Conservation (phyloP, 2,888 invertebrate genomes). For the Lasius platythorax region DNA sequence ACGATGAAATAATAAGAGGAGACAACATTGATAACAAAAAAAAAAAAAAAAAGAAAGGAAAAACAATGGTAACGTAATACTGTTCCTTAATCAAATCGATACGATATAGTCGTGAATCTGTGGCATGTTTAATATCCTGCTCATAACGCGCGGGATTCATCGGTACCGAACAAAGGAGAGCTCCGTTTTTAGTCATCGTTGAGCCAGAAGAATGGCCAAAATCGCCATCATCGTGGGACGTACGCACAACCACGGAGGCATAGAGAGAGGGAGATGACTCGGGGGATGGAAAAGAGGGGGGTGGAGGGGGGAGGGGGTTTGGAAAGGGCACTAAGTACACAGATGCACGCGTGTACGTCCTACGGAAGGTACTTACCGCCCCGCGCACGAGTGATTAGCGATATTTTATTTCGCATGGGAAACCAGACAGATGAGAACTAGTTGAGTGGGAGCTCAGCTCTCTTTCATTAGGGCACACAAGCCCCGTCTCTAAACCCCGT, state of each 20-base stretch:
- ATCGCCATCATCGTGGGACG: slow-evolving; percentile 66
- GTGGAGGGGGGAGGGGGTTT: slow-evolving; percentile 14
- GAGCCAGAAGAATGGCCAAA: slow-evolving; percentile 52
- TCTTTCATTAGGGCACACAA: slow-evolving; percentile 82
- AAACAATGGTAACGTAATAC: neutral
- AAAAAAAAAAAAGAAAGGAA: neutral
- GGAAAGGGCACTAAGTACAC: slow-evolving; percentile 70
- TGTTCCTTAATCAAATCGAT: neutral
- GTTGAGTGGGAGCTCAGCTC: slow-evolving; percentile 85
- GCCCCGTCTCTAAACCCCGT: slow-evolving; percentile 70
- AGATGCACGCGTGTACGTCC: slow-evolving; percentile 74
- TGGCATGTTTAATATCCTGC: neutral
- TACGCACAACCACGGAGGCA: slow-evolving; percentile 18
- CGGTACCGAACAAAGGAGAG: slow-evolving; percentile 31
- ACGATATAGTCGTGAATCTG: neutral
- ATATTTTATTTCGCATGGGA: slow-evolving; percentile 86
- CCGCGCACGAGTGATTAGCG: slow-evolving; percentile 85
- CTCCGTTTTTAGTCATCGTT: slow-evolving; percentile 42
- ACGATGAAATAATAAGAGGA: neutral
- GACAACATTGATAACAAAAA: neutral
- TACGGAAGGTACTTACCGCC: slow-evolving; percentile 78
- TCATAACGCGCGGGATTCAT: slow-evolving; percentile 23
- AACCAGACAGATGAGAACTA: slow-evolving; percentile 85
- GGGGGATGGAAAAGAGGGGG: slow-evolving; percentile 35
- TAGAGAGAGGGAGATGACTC: slow-evolving; percentile 29